Percentiles rank a stretch among this genome's conserved stretches.
Evolutionary conservation across 2,797 vertebrate species (phyloP).

Genomic region (Gambusia yucatana): DNA sequence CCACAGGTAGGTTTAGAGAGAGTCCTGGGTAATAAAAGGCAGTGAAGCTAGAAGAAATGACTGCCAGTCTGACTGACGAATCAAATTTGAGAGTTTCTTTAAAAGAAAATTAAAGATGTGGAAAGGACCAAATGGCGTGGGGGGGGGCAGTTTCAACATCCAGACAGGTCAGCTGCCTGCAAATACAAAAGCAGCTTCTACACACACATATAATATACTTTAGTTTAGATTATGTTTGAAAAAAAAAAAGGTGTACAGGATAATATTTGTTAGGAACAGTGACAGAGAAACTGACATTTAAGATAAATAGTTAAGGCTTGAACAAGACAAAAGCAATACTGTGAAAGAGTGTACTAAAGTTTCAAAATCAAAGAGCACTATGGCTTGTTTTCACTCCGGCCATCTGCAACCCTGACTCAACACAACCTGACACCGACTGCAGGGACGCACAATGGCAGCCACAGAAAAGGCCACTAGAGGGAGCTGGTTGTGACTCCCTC

Average conservation of each 20-base stretch:
- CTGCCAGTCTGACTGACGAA: slow-evolving; percentile 49
- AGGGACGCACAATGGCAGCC: slow-evolving; percentile 67
- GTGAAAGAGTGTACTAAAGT: slow-evolving; percentile 47
- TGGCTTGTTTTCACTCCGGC: slow-evolving; percentile 74
- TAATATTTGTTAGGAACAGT: slow-evolving; percentile 60
- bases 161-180: slow-evolving; percentile 39
- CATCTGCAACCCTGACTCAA: slow-evolving; percentile 58
- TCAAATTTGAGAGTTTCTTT: slow-evolving; percentile 41
- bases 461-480: slow-evolving; percentile 74
- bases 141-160: slow-evolving; percentile 41
- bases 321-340: slow-evolving; percentile 79
- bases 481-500: slow-evolving; percentile 47
- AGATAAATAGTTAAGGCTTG: slow-evolving; percentile 82
- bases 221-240: slow-evolving; percentile 60
- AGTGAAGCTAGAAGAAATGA: slow-evolving; percentile 50
- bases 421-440: slow-evolving; percentile 41
- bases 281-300: slow-evolving; percentile 56
- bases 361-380: slow-evolving; percentile 70
- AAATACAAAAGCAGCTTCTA: slow-evolving; percentile 69
- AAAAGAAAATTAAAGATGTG: slow-evolving; percentile 17
- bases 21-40: slow-evolving; percentile 52
- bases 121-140: slow-evolving; percentile 18
- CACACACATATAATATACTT: slow-evolving; percentile 48
- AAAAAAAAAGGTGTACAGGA: slow-evolving; percentile 50
- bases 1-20: slow-evolving; percentile 34